Percentiles rank a stretch among this genome's conserved stretches.
phyloP scores from a whole-genome alignment of 35 echinoderm and acorn worm genomes.

The Heliocidaris tuberculata region DNA sequence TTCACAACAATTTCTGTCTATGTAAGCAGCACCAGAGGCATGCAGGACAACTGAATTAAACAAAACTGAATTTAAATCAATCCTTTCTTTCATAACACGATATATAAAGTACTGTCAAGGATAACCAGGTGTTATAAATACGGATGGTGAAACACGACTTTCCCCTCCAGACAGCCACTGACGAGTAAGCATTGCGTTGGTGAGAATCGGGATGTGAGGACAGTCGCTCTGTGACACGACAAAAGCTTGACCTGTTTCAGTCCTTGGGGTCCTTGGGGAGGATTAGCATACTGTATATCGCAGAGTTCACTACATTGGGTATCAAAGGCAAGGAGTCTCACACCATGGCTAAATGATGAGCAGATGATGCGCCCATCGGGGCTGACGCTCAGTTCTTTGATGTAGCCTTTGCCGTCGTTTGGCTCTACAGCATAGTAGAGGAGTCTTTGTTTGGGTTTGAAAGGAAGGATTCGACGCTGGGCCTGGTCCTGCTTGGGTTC shows the following conservation, averaged over 20 bases:
- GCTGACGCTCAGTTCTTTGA: constrained; percentile 96
- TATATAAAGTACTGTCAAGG: neutral
- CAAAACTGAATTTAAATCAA: neutral
- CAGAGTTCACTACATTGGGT: constrained; percentile 78
- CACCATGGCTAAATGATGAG: constrained; percentile 80
- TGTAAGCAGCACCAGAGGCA: neutral
- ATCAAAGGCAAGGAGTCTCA: constrained; percentile 79
- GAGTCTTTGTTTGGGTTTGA: constrained; percentile 66
- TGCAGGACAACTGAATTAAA: neutral
- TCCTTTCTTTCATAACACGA: neutral
- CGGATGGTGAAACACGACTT: constrained; percentile 80
- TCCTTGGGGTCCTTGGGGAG: constrained; percentile 26
- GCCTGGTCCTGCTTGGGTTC: neutral
- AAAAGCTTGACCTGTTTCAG: constrained; percentile 69
- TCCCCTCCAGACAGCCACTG: constrained; percentile 80
- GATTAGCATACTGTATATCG: constrained; percentile 57
- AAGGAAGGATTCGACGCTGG: constrained; percentile 1
- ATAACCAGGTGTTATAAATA: constrained; percentile 48
- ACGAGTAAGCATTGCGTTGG: constrained; percentile 82
- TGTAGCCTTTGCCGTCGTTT: constrained; percentile 91
- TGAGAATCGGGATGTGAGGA: constrained; percentile 88
- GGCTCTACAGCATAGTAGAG: constrained; percentile 78
- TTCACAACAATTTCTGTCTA: neutral
- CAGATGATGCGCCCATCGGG: constrained; percentile 91
- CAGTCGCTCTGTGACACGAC: constrained; percentile 71